Evolutionary conservation across 2,888 invertebrate genomes (phyloP).

Genomic region (Apomyelois bistriatella): DNA sequence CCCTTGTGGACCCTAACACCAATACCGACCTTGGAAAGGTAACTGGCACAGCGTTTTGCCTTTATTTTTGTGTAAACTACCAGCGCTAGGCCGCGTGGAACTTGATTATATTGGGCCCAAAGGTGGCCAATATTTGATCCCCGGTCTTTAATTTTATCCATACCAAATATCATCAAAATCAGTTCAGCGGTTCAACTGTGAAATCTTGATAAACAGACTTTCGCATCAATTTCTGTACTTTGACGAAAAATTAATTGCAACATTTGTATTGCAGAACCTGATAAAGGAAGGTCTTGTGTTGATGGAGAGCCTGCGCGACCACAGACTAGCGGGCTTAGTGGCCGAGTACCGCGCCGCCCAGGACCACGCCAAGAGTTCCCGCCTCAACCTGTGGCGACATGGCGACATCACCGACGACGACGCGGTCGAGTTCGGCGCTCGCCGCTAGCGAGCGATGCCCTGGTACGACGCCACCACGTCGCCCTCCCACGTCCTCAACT

Average conservation of each 20-base stretch:
- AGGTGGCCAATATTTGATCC: too few species aligned
- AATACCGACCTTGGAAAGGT: conserved; percentile 77
- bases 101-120: too few species aligned
- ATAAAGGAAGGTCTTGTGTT: conserved; percentile 92
- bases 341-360: conserved; percentile 92
- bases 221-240: too few species aligned
- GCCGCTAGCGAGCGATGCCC: conserved; percentile 53
- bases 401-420: conserved; percentile 99
- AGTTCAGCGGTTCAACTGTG: too few species aligned
- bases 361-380: conserved; percentile 90
- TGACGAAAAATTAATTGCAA: background rate
- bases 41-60: background rate
- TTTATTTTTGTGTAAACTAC: too few species aligned
- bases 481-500: conserved; percentile 37
- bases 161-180: too few species aligned
- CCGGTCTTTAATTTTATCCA: too few species aligned
- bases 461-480: conserved; percentile 38
- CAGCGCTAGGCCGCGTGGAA: too few species aligned
- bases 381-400: conserved; percentile 97
- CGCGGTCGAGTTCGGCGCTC: conserved; percentile 79
- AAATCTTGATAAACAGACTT: too few species aligned
- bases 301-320: conserved; percentile 89
- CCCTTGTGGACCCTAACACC: conserved; percentile 71
- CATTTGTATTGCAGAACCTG: conserved; percentile 52
- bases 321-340: conserved; percentile 88